Conservation (phyloP, 2,113 vertebrate genomes). For the Hippocampus mohnikei region DNA sequence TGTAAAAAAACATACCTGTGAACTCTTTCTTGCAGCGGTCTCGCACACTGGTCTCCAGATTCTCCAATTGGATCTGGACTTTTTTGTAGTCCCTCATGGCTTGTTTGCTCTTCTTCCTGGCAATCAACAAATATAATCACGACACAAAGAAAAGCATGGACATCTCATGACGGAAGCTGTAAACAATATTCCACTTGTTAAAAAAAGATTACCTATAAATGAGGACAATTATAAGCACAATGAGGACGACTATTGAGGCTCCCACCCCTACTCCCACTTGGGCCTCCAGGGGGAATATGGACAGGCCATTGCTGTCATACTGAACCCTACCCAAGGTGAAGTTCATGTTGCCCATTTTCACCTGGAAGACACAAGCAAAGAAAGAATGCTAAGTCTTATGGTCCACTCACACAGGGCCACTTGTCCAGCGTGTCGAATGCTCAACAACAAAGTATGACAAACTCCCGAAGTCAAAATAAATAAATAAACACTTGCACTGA, state of each 20-base stretch:
- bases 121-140: constrained; percentile 16
- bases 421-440: not conserved
- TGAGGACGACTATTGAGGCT: constrained; percentile 86
- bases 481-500: too few species aligned
- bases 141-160: not conserved
- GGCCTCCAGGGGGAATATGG: constrained; percentile 87
- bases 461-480: too few species aligned
- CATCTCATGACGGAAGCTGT: not conserved
- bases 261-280: constrained; percentile 92
- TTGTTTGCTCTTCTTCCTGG: constrained; percentile 95
- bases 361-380: constrained; percentile 64
- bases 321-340: constrained; percentile 87
- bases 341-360: constrained; percentile 90
- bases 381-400: not conserved
- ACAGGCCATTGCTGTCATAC: constrained; percentile 85
- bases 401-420: not conserved
- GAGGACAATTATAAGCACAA: constrained; percentile 91
- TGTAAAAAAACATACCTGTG: constrained; percentile 77
- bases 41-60: constrained; percentile 93
- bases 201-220: too few species aligned
- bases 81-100: constrained; percentile 95
- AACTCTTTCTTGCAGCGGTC: constrained; percentile 98
- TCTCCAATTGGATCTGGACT: constrained; percentile 96
- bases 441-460: not conserved
- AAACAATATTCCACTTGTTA: not conserved